Evolutionary conservation across 2,113 vertebrate genomes (phyloP), one percentile per base, ranked within the genome.

Genomic region (Sardina pilchardus): DNA sequence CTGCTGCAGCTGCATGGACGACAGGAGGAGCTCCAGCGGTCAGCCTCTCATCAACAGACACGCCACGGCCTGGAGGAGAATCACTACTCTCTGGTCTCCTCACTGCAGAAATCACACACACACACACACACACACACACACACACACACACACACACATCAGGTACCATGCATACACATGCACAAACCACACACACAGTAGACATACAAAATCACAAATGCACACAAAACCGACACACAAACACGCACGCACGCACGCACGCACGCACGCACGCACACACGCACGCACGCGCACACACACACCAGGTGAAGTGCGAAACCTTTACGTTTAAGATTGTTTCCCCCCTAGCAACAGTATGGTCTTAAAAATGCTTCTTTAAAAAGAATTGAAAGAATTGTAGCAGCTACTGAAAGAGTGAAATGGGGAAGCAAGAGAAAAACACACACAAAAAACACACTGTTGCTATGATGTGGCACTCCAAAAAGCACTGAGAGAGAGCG

Each of bases 341-440:
- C n/a, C 26, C 26, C 24, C 59, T 26, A 12, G 8, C 7, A 12
- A 67, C n/a, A 10, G 8, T 67, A 67, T 67, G 63, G 8, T 30
- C 21, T 59, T 12, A 67, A 30, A 30, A 26, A 30, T 63, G 6
- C 8, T 24, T 0, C 5, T 24, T 21, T 56, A 14, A 7, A 47
- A 47, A 47, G 12, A 14, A 1, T 47, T 10, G 3, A 10, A 47
- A 63, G 56, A 26, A 26, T n/a, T 63, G 9, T 6, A 14, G 36
- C 19, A 14, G 9, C 16, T 39, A n/a, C 24, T 10, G 26, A 47
- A 45, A 39, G 9, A 82, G 34, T 75, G 56, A 86, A 81, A 53
- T 42, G 89, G 90, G 93, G 21, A 82, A 43, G 21, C 75, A 59
- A 2, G 50, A 17, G 17, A 9, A 53, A 53, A n/a, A n/a, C n/a